These are phyloP conservation scores for Synodontis membranacea DNA, from an alignment of 2,113 vertebrate species.

Conservation along the genomic window DNA sequence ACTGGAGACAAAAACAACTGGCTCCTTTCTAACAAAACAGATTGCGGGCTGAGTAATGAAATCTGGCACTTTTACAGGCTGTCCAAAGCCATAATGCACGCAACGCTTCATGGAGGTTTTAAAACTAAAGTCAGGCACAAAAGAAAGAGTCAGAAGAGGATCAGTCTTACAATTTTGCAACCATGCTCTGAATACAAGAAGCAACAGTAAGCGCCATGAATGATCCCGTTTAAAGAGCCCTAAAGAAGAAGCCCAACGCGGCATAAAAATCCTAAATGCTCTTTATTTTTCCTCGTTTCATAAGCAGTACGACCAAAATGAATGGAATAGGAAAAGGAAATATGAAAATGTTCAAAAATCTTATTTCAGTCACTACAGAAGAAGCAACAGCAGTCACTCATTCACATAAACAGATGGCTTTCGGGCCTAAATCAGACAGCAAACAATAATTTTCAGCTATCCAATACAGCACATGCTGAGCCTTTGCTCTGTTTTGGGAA, in stretches of 20 bases:
- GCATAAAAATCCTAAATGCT: background rate
- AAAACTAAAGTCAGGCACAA: background rate
- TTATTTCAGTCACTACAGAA: background rate
- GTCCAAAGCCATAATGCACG: background rate
- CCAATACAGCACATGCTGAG: slow-evolving; percentile 22
- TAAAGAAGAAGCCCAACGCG: background rate
- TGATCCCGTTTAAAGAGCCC: background rate
- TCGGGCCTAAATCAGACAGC: background rate
- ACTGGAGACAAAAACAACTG: background rate
- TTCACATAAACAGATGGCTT: slow-evolving; percentile 18
- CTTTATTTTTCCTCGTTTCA: background rate
- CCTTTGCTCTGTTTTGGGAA: slow-evolving; percentile 19
- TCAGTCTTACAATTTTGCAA: background rate
- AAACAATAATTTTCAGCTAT: slow-evolving; percentile 29
- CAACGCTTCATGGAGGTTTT: background rate
- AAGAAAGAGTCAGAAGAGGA: background rate
- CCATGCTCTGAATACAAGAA: background rate
- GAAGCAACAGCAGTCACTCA: background rate
- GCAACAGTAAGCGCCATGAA: background rate
- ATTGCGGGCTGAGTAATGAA: background rate
- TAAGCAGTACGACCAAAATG: background rate
- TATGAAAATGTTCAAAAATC: background rate
- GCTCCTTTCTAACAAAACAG: background rate
- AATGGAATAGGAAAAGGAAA: no score
- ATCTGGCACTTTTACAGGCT: background rate